These are phyloP conservation scores for Plutella xylostella DNA, from an alignment of 2,888 invertebrate genomes.

Conservation along the genomic window DNA sequence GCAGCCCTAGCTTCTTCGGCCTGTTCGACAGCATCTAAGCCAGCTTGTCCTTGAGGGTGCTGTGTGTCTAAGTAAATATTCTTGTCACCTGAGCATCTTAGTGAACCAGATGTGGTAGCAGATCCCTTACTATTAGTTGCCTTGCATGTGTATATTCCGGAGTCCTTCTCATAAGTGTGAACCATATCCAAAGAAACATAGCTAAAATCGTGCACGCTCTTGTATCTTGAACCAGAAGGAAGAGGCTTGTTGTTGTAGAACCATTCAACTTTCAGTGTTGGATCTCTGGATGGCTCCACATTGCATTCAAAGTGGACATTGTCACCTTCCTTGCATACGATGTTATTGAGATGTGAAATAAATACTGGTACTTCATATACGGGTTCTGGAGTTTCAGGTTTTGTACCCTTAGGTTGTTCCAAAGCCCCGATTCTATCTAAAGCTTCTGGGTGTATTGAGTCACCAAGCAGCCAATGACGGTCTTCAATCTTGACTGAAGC, in stretches of 20 bases:
- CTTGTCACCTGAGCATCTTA: slow-evolving; percentile 85
- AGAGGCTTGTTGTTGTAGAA: slow-evolving; percentile 93
- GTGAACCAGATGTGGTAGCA: slow-evolving; percentile 90
- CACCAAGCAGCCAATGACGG: slow-evolving; percentile 88
- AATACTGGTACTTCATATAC: slow-evolving; percentile 89
- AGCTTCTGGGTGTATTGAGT: slow-evolving; percentile 90
- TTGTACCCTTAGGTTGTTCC: slow-evolving; percentile 80
- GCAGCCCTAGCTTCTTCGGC: slow-evolving; percentile 86
- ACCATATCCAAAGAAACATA: slow-evolving; percentile 92
- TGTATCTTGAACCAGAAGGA: slow-evolving; percentile 89
- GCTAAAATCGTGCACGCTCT: slow-evolving; percentile 95
- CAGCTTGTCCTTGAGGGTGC: slow-evolving; percentile 93
- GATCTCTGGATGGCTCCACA: slow-evolving; percentile 92
- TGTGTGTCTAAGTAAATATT: slow-evolving; percentile 90
- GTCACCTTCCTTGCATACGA: slow-evolving; percentile 88
- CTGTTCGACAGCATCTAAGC: slow-evolving; percentile 89
- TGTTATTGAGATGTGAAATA: slow-evolving; percentile 90
- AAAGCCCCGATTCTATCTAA: slow-evolving; percentile 86
- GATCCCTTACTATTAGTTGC: slow-evolving; percentile 90
- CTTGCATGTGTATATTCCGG: slow-evolving; percentile 91
- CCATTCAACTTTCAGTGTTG: slow-evolving; percentile 94
- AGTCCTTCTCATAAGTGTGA: slow-evolving; percentile 91
- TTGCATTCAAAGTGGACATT: slow-evolving; percentile 92
- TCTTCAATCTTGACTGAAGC: slow-evolving; percentile 91
- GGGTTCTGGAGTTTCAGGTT: slow-evolving; percentile 79